Conservation (phyloP, 2,113 vertebrate genomes). For the Tylochromis polylepis region DNA sequence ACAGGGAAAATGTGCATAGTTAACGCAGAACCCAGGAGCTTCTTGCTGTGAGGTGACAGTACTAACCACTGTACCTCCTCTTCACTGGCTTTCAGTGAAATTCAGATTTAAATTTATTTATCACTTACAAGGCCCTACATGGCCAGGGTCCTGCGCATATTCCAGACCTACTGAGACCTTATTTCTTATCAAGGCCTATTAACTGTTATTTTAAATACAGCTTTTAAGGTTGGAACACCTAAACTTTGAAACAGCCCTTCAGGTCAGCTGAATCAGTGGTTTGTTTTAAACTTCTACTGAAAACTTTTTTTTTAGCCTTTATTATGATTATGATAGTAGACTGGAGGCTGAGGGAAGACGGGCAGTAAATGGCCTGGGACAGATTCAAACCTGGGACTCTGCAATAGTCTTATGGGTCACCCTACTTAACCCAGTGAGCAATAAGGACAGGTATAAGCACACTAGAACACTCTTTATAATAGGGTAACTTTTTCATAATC, state of each 20-base stretch:
- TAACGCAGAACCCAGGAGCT: background rate
- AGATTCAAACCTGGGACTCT: background rate
- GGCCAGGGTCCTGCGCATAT: background rate
- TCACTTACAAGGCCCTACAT: background rate
- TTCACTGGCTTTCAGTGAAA: background rate
- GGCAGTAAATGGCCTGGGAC: background rate
- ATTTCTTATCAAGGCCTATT: background rate
- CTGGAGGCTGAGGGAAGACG: background rate
- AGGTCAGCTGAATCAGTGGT: background rate
- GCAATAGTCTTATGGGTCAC: background rate
- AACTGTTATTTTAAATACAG: background rate
- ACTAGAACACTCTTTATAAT: background rate
- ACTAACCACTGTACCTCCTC: background rate
- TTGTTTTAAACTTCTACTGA: background rate
- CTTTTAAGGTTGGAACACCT: background rate
- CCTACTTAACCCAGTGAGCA: background rate
- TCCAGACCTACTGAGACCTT: background rate
- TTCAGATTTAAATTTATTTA: background rate
- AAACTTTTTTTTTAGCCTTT: background rate
- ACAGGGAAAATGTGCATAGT: background rate
- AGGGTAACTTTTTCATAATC: background rate
- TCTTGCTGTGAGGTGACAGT: background rate
- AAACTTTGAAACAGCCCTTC: background rate
- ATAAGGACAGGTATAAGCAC: background rate
- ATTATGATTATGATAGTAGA: background rate